phyloP scores from a whole-genome alignment of 2,797 vertebrate genomes.

The Percopsis omiscomaycus region DNA sequence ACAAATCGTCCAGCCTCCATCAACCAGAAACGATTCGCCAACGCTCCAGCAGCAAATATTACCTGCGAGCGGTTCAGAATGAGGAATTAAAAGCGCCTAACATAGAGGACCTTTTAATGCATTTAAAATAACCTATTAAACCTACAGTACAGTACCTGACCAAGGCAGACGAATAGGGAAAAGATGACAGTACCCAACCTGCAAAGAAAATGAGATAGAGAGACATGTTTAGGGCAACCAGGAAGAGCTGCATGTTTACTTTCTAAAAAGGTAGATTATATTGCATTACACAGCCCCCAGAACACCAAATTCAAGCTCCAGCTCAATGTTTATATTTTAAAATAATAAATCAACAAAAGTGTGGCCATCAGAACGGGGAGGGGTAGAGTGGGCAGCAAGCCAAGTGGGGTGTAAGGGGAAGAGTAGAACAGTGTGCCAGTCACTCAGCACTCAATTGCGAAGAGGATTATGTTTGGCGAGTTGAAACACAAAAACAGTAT shows the following conservation, averaged over 20 bases:
- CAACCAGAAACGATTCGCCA: slow-evolving; percentile 86
- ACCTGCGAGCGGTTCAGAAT: slow-evolving; percentile 68
- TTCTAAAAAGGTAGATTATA: too few species aligned
- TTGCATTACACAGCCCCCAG: neutral
- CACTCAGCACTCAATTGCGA: too few species aligned
- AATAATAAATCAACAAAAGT: neutral
- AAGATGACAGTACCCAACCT: slow-evolving; percentile 94
- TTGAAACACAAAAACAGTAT: neutral
- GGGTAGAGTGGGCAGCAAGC: too few species aligned
- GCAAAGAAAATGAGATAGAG: slow-evolving; percentile 19
- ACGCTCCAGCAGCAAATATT: slow-evolving; percentile 88
- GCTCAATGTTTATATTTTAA: neutral
- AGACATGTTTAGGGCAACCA: neutral
- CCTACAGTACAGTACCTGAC: slow-evolving; percentile 80
- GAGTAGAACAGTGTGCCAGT: too few species aligned
- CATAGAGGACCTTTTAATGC: neutral
- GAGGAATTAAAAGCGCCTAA: neutral
- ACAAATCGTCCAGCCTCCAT: slow-evolving; percentile 93
- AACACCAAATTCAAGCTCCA: neutral
- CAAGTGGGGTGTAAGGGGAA: too few species aligned
- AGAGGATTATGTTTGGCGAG: too few species aligned
- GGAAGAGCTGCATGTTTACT: neutral
- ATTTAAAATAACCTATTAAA: neutral
- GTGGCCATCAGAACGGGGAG: too few species aligned
- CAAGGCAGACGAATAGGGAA: slow-evolving; percentile 87